Percentiles rank a stretch among this genome's conserved stretches.
These are phyloP conservation scores for Sinocyclocheilus rhinocerous DNA, from an alignment of 2,113 vertebrate species.

Conservation along the genomic window DNA sequence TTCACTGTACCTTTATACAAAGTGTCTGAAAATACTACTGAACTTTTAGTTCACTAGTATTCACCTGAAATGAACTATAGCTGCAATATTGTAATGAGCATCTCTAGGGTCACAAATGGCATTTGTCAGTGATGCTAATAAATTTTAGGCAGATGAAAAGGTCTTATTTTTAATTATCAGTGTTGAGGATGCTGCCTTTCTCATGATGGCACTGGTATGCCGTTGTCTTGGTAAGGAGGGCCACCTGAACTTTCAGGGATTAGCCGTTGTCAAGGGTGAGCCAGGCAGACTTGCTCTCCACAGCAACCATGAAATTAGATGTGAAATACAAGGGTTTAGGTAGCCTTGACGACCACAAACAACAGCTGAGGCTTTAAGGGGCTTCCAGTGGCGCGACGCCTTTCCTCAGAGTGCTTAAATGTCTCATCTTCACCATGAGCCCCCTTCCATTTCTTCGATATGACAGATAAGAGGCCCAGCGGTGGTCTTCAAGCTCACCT, in stretches of 20 bases:
- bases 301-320: conserved; percentile 48
- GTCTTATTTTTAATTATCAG: conserved; percentile 51
- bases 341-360: conserved; percentile 48
- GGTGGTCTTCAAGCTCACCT: conserved; percentile 4
- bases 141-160: conserved; percentile 40
- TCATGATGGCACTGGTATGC: conserved; percentile 13
- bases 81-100: not conserved
- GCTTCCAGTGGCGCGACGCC: conserved; percentile 31
- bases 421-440: conserved; percentile 50
- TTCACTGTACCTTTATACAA: not conserved
- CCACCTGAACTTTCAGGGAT: conserved; percentile 52
- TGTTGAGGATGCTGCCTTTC: not conserved
- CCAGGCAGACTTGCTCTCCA: conserved; percentile 40
- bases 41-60: too few species aligned
- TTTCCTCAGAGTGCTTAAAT: conserved; percentile 31
- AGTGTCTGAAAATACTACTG: not conserved
- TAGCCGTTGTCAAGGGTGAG: conserved; percentile 47
- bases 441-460: conserved; percentile 14
- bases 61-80: not conserved
- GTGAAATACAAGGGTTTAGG: conserved; percentile 45
- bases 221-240: conserved; percentile 35
- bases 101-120: conserved; percentile 25
- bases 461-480: conserved; percentile 1
- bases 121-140: conserved; percentile 34
- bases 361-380: conserved; percentile 42